Conservation (phyloP, 2,888 invertebrate genomes). For the Electrophaes corylata region DNA sequence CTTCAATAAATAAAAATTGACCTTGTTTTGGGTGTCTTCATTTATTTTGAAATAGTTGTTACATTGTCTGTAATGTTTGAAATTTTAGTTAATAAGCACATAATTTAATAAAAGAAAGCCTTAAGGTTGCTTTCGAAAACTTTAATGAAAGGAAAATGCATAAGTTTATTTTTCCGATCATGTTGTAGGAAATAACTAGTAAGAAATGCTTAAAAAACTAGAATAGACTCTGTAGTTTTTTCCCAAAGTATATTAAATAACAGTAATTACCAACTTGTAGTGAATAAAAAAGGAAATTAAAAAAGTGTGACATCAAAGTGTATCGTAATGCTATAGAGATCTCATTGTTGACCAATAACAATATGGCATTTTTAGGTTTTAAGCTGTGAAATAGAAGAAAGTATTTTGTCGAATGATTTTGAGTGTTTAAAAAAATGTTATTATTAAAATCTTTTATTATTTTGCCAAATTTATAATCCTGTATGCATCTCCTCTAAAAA, state of each 20-base stretch:
- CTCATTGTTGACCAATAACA: conserved; percentile 84
- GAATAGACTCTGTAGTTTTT: conserved; percentile 66
- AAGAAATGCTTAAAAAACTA: conserved; percentile 61
- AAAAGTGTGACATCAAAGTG: conserved; percentile 67
- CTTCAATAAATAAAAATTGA: conserved; percentile 62
- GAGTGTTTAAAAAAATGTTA: conserved; percentile 47
- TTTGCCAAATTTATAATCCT: conserved; percentile 66
- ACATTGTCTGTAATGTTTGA: conserved; percentile 57
- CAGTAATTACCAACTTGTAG: conserved; percentile 69
- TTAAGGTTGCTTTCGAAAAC: conserved; percentile 35
- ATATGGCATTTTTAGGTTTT: conserved; percentile 81
- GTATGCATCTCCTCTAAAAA: conserved; percentile 63
- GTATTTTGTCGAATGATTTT: conserved; percentile 55
- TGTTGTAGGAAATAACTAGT: conserved; percentile 61
- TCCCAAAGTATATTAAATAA: conserved; percentile 68
- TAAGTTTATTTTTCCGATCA: conserved; percentile 58
- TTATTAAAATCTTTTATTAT: conserved; percentile 55
- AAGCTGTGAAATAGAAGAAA: conserved; percentile 67
- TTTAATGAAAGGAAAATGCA: conserved; percentile 48
- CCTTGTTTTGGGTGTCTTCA: conserved; percentile 66
- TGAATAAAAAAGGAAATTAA: conserved; percentile 66
- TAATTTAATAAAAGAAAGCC: conserved; percentile 43
- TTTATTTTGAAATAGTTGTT: conserved; percentile 67
- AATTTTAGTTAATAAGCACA: conserved; percentile 61
- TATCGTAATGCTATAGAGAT: conserved; percentile 79